Conservation (phyloP, 2,113 vertebrate species). For the Cathartes aura region DNA sequence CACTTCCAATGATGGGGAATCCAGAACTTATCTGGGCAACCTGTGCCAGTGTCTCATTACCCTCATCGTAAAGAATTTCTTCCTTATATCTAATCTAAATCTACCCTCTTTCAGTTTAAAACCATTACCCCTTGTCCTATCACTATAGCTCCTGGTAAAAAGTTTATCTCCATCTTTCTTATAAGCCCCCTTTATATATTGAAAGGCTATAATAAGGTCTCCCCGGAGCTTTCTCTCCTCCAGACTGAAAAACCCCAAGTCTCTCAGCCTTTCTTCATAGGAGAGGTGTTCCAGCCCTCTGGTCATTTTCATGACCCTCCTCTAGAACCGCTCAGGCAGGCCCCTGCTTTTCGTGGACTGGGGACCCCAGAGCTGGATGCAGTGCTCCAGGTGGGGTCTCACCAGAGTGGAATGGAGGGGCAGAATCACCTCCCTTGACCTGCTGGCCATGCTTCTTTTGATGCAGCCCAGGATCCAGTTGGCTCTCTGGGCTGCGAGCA, state of each 20-base stretch:
- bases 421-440: neutral
- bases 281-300: neutral
- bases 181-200: neutral
- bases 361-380: neutral
- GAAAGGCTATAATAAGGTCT: no score
- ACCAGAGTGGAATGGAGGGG: neutral
- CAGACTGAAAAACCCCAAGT: neutral
- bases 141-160: neutral
- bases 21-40: neutral
- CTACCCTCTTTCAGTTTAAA: neutral
- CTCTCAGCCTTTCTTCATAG: neutral
- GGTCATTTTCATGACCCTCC: neutral
- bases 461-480: neutral
- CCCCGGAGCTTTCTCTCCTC: neutral
- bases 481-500: neutral
- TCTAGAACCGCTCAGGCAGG: accelerated
- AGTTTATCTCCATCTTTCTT: neutral
- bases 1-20: neutral
- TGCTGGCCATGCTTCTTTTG: neutral
- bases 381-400: neutral
- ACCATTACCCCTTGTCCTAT: neutral
- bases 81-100: neutral
- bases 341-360: neutral
- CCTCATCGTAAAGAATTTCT: neutral
- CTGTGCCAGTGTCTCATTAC: neutral